Evolutionary conservation across 2,113 vertebrate genomes (phyloP).

Genomic region (Ciconia maguari): DNA sequence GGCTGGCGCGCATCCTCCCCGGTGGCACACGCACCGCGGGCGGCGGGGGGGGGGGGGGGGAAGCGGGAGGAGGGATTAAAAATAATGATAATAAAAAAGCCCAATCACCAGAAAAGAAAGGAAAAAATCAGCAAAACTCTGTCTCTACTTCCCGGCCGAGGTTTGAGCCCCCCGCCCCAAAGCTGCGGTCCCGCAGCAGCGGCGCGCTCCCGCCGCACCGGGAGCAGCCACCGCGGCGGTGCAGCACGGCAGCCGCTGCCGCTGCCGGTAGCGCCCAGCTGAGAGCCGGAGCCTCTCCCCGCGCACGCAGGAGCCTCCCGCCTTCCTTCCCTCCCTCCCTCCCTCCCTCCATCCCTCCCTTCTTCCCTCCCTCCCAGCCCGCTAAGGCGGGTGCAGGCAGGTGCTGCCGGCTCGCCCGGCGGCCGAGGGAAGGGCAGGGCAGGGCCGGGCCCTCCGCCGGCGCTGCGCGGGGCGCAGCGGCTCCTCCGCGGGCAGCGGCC

Average conservation of each 20-base stretch:
- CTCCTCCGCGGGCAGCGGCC: background rate
- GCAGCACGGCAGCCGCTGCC: constrained; percentile 28
- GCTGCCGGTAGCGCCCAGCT: constrained; percentile 58
- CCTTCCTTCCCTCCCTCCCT: background rate
- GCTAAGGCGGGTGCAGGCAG: background rate
- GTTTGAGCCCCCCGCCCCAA: background rate
- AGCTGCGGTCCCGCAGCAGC: background rate
- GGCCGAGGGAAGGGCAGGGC: background rate
- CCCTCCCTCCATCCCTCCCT: background rate
- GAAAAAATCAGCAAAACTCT: background rate
- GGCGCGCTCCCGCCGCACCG: background rate
- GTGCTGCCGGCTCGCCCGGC: background rate
- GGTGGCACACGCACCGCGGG: background rate
- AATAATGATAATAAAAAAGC: background rate
- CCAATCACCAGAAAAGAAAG: background rate
- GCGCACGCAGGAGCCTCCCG: constrained; percentile 24
- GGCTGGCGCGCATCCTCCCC: background rate
- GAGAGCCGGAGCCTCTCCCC: constrained; percentile 44
- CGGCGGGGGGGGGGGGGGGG: background rate
- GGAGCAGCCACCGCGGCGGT: constrained; percentile 53
- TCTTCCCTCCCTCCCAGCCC: background rate
- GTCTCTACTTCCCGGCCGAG: background rate
- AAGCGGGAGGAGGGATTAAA: background rate
- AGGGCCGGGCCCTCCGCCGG: background rate
- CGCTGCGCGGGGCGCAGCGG: background rate